Conservation (phyloP, 2,888 invertebrate genomes). For the Scaptomyza cyrtandrae region DNA sequence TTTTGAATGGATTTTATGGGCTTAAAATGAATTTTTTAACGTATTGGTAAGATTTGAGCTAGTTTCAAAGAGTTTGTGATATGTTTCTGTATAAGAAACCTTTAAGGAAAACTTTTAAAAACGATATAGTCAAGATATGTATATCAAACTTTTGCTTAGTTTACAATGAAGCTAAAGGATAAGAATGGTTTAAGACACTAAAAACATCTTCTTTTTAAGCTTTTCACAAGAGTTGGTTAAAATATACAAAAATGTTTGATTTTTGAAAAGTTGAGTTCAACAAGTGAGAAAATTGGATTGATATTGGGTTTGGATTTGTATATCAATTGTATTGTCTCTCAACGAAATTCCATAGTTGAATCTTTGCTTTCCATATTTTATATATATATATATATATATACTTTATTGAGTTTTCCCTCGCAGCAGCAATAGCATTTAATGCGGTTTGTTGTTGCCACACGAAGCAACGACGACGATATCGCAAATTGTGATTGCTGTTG, state of each 20-base stretch:
- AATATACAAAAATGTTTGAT: too few relatives aligned
- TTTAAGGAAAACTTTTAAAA: too few relatives aligned
- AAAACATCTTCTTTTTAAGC: too few relatives aligned
- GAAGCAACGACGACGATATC: conserved; percentile 38
- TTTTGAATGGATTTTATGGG: neutral
- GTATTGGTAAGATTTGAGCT: neutral
- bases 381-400: too few relatives aligned
- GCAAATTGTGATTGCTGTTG: conserved; percentile 56
- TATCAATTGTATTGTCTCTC: neutral
- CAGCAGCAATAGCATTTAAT: conserved; percentile 18
- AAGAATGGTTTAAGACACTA: too few relatives aligned
- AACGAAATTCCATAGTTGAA: neutral
- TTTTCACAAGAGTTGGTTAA: too few relatives aligned
- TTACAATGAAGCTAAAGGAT: neutral
- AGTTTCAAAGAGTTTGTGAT: neutral
- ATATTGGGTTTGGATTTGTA: neutral
- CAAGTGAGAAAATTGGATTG: neutral
- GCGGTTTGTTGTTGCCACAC: conserved; percentile 59
- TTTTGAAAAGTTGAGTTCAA: too few relatives aligned
- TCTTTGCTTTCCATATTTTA: conserved; percentile 25
- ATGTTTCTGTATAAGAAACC: too few relatives aligned
- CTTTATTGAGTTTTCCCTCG: conserved; percentile 35
- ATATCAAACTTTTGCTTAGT: too few relatives aligned
- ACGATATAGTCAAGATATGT: too few relatives aligned
- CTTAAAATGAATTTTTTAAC: neutral